A percentile compares a stretch with the other conserved stretches of the same genome.
Evolutionary conservation across 2,888 invertebrate species (phyloP).

Genomic region (Amblyjoppa fuscipennis): DNA sequence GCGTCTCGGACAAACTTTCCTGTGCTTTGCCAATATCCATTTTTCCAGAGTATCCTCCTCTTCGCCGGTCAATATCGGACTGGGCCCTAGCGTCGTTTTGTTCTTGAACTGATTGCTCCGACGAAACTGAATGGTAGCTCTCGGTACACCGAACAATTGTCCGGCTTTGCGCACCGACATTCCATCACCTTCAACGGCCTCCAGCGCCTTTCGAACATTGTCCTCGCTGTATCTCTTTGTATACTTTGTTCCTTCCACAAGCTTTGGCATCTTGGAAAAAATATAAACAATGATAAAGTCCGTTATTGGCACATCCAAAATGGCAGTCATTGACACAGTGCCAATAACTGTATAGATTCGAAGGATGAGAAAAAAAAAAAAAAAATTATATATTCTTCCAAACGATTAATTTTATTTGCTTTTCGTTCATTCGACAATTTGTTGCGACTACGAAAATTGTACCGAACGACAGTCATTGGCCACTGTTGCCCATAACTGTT

Average conservation of each 20-base stretch:
- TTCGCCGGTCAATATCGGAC: conserved; percentile 61
- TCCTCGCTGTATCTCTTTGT: conserved; percentile 66
- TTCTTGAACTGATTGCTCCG: conserved; percentile 65
- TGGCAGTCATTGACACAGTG: conserved; percentile 1
- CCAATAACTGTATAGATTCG: conserved; percentile 40
- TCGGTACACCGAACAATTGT: conserved; percentile 63
- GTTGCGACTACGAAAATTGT: not conserved
- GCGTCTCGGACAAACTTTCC: conserved; percentile 62
- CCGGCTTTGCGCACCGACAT: conserved; percentile 64
- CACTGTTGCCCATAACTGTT: conserved; percentile 59
- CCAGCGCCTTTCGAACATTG: conserved; percentile 60
- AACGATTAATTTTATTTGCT: not conserved
- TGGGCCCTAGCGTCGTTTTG: conserved; percentile 64
- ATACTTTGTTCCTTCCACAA: conserved; percentile 65
- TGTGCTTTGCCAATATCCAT: conserved; percentile 69
- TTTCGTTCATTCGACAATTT: not conserved
- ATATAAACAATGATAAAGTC: not conserved
- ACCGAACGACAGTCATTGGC: conserved; percentile 60
- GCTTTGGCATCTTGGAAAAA: conserved; percentile 62
- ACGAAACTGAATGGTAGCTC: conserved; percentile 64
- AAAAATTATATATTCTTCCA: not conserved
- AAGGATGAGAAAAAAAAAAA: not conserved
- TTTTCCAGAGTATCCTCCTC: conserved; percentile 68
- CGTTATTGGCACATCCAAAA: conserved; percentile 3
- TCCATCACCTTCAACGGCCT: conserved; percentile 60